Conservation (phyloP, 2,888 invertebrate species). For the Metacarcinus magister region DNA sequence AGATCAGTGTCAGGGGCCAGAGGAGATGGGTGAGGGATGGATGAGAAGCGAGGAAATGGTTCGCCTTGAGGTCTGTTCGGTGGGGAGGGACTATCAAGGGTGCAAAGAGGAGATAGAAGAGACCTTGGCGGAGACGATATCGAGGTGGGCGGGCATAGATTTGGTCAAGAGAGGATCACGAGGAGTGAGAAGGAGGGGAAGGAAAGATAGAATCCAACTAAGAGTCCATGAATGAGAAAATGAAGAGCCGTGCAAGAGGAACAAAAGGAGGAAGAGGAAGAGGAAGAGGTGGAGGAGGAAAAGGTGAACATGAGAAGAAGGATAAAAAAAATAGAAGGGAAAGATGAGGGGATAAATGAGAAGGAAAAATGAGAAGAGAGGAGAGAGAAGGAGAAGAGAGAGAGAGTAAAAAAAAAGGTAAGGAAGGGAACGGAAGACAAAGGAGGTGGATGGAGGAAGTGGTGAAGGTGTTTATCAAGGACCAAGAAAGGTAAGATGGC, state of each 20-base stretch:
- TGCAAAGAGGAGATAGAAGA: background rate
- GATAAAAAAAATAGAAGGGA: too few species aligned
- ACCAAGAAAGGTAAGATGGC: background rate
- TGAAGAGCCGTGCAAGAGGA: background rate
- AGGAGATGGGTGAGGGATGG: background rate
- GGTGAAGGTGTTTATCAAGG: slow-evolving; percentile 13
- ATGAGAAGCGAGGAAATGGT: background rate
- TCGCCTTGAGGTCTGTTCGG: background rate
- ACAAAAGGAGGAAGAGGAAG: background rate
- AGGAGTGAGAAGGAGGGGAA: slow-evolving; percentile 1
- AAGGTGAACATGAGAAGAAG: background rate
- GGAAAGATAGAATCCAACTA: slow-evolving; percentile 11
- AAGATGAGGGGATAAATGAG: background rate
- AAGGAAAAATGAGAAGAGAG: background rate
- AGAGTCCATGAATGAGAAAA: slow-evolving; percentile 27
- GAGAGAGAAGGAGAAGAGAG: background rate
- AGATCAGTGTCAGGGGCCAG: slow-evolving; percentile 39
- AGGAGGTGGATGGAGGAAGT: background rate
- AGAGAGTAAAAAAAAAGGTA: background rate
- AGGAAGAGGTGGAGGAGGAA: background rate
- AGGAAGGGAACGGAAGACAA: background rate
- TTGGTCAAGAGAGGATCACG: background rate
- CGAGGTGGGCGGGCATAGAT: background rate
- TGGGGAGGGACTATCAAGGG: background rate
- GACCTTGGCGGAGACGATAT: background rate